phyloP scores from a whole-genome alignment of 1,140 invertebrate genomes.

The Chironomus tepperi region DNA sequence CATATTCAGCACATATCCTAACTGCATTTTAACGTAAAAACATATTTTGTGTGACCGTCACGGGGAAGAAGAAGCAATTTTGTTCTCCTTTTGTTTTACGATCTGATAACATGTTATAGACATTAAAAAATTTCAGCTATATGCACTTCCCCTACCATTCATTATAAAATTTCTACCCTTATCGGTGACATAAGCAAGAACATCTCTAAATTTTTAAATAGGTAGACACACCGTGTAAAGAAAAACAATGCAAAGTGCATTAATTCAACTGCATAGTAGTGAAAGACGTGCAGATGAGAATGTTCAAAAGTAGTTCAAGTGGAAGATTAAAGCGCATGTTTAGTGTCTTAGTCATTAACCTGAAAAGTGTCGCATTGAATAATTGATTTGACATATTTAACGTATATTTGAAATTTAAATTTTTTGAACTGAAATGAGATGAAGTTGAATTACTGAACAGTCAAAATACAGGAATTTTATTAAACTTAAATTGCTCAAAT shows the following conservation, averaged over 20 bases:
- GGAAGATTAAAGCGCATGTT: no score
- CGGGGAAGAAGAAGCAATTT: background rate
- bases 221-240: background rate
- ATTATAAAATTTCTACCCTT: constrained; percentile 8
- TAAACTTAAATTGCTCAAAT: no score
- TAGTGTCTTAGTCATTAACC: no score
- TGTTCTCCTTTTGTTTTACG: background rate
- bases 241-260: background rate
- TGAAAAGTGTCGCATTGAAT: no score
- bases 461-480: no score
- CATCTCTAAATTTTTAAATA: background rate
- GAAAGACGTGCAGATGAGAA: background rate
- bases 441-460: no score
- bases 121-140: background rate
- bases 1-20: background rate
- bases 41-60: background rate
- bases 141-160: background rate
- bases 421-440: no score
- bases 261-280: background rate
- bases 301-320: no score
- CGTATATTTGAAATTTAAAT: no score
- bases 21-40: background rate
- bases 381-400: no score
- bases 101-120: background rate
- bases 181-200: background rate